Evolutionary conservation across 1,140 invertebrate species (phyloP).

Genomic region (Penaeus vannamei): DNA sequence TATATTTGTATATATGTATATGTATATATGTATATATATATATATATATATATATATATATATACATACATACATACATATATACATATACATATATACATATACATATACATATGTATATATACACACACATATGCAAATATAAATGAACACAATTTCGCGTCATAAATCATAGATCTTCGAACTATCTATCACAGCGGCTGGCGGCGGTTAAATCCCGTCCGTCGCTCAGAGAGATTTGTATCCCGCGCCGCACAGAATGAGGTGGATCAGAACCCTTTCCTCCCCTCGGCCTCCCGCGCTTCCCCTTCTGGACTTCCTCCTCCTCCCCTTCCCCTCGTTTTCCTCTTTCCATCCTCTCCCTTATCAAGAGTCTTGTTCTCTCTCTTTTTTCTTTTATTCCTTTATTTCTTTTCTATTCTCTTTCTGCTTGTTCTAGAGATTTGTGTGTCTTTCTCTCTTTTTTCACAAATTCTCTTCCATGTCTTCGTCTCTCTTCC

Average conservation of each 20-base stretch:
- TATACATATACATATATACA: too few relatives aligned
- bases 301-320: background rate
- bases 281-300: background rate
- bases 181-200: constrained; percentile 7
- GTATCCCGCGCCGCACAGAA: constrained; percentile 2
- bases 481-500: background rate
- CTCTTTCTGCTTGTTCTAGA: background rate
- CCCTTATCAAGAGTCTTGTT: background rate
- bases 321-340: background rate
- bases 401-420: background rate
- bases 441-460: background rate
- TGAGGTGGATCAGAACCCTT: constrained; percentile 1
- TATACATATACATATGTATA: background rate
- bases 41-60: too few relatives aligned
- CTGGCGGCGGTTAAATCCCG: constrained; percentile 22
- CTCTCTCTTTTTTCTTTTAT: background rate
- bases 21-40: too few relatives aligned
- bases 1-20: too few relatives aligned
- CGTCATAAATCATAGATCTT: constrained; percentile 17
- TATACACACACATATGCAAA: background rate
- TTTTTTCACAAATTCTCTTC: background rate
- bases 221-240: constrained; percentile 31
- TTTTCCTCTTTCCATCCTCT: background rate
- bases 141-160: background rate
- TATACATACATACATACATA: too few relatives aligned